Conservation (phyloP, 1,140 invertebrate genomes). For the Drosophila funebris region DNA sequence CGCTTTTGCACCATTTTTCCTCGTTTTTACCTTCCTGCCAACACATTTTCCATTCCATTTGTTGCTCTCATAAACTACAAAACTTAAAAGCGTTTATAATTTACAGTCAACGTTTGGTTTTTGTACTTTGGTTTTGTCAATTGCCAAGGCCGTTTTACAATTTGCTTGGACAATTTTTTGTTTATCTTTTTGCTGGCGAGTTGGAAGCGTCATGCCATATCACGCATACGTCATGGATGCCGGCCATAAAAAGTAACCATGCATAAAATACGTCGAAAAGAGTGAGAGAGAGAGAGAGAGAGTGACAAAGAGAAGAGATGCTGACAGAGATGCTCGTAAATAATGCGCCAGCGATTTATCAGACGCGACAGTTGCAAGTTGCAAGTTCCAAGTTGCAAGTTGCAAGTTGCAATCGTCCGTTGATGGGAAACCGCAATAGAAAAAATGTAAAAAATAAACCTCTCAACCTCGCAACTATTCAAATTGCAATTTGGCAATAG, state of each 20-base stretch:
- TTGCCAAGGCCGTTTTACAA: conserved; percentile 43
- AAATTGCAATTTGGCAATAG: conserved; percentile 46
- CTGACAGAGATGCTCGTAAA: conserved; percentile 47
- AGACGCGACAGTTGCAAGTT: conserved; percentile 53
- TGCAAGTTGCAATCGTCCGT: conserved; percentile 23
- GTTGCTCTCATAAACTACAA: conserved; percentile 38
- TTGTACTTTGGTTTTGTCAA: not conserved
- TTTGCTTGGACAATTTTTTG: conserved; percentile 11
- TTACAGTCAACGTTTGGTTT: not conserved
- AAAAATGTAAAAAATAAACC: not conserved
- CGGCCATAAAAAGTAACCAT: conserved; percentile 65
- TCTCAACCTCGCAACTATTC: conserved; percentile 12
- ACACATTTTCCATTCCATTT: not conserved
- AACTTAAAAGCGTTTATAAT: conserved; percentile 44
- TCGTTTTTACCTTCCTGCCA: not conserved
- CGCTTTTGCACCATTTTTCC: not conserved
- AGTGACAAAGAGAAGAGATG: not conserved
- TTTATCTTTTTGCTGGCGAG: not conserved
- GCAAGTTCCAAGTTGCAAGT: conserved; percentile 41
- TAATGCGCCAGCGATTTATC: conserved; percentile 65
- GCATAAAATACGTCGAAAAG: conserved; percentile 38
- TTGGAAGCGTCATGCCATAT: conserved; percentile 43
- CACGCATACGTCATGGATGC: conserved; percentile 66
- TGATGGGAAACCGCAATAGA: not conserved
- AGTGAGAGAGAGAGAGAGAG: not conserved